Conservation (phyloP, 1,140 invertebrate genomes). For the Lineus longissimus region DNA sequence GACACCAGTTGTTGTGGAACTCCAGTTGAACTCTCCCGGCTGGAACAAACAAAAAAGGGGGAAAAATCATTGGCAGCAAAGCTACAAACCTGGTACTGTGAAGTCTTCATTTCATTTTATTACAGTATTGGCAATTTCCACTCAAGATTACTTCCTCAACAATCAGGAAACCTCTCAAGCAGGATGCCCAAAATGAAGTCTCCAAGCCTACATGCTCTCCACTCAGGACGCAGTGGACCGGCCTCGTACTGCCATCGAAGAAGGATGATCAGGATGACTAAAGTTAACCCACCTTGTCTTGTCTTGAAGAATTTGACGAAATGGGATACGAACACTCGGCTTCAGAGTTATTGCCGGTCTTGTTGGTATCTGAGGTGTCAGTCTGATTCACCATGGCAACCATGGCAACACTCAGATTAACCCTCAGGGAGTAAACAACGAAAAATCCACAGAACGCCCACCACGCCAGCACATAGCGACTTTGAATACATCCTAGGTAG, state of each 20-base stretch:
- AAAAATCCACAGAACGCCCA: constrained; percentile 74
- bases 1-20: constrained; percentile 70
- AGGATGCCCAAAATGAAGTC: too few species aligned
- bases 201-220: too few species aligned
- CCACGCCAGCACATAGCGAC: constrained; percentile 60
- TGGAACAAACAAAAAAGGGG: constrained; percentile 16
- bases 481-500: constrained; percentile 18
- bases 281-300: too few species aligned
- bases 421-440: constrained; percentile 82
- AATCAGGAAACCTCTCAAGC: too few species aligned
- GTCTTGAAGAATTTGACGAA: too few species aligned
- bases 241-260: too few species aligned
- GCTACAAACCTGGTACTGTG: not conserved
- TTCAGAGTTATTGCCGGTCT: too few species aligned
- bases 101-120: not conserved
- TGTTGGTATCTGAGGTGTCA: constrained; percentile 27
- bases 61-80: too few species aligned
- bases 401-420: constrained; percentile 94
- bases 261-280: too few species aligned
- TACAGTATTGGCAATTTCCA: not conserved
- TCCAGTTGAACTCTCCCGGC: constrained; percentile 73
- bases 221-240: too few species aligned
- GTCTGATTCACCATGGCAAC: constrained; percentile 86
- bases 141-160: too few species aligned
- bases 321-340: too few species aligned